Evolutionary conservation across 2,888 invertebrate genomes (phyloP), one percentile per base, ranked within the genome.

Genomic region (Napeogenes inachia): DNA sequence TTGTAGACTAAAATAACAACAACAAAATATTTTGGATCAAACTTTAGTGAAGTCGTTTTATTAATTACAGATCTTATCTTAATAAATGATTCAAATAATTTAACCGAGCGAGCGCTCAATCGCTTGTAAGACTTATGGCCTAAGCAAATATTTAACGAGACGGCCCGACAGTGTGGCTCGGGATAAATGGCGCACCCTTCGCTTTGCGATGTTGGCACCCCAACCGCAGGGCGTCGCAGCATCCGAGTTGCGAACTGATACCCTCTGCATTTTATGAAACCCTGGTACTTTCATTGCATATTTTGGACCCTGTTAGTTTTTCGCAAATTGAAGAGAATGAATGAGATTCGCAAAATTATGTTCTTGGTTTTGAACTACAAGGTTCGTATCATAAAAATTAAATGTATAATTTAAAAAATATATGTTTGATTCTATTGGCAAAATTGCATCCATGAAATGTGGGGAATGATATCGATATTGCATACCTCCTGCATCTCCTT

Each of bases 261-360:
- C 78, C 81, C 74, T 76, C 75, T 76, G 55, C 66, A 63, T 65
- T 75, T 69, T 79, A 82, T 89, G 85, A 66, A 64, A 62, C 64
- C 88, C 87, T 89, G 75, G 89, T 90, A 86, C 79, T 79, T 89
- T 87, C 89, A 89, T 90, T 89, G 89, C 89, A 89, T 86, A 89
- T 85, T 88, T 79, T 82, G 85, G 77, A 77, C 70, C 63, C 73
- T 77, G 79, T 79, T 76, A 72, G 71, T 77, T 84, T 50, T 88
- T 88, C 71, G 87, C 88, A 85, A 82, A 76, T 73, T 64, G 73
- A 72, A 60, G 50, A 60, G 54, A 21, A 47, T 13, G 13, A 47
- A n/a, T 13, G 47, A 4, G 21, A 47, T n/a, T 13, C 47, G 13
- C 47, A 6, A 10, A 50, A 50, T 0, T 8, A 10, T 50, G 2